Evolutionary conservation across 2,113 vertebrate genomes (phyloP), one percentile per base, ranked within the genome.

Genomic region (Prionailurus bengalensis): DNA sequence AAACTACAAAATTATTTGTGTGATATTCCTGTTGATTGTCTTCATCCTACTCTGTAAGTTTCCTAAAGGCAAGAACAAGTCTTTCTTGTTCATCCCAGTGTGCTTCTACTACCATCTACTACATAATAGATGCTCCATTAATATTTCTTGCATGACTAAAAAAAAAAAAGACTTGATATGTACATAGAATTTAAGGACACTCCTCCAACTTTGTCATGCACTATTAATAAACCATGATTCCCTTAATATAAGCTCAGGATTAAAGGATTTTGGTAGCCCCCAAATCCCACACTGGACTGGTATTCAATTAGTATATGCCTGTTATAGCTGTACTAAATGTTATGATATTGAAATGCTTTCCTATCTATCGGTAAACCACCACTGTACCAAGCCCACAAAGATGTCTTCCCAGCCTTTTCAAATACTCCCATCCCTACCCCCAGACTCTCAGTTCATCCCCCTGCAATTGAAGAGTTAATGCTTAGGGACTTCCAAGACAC

Each of bases 1-100:
- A 90, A 95, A 87, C 31, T 39, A 45, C 33, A 39, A 71, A 76
- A 31, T 29, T 45, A 73, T 83, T 42, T 82, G 17, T 31, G 14
- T 70, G 29, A 36, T 39, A 45, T 68, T 55, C 95, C 19, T 65
- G 39, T 21, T 61, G 12, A 29, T 76, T 76, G n/a, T 36, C 7
- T 97, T 76, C 27, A 74, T 36, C 5, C 66, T 89, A 61, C 11
- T 74, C 65, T 74, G 4, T 66, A 95, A 84, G 7, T 15, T 45
- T 96, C 42, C 55, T 84, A 73, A 89, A 95, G 29, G 33, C 55
- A 91, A 92, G 70, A 84, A 83, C 14, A 21, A 70, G 21, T 83
- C 25, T 95, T 16, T 7, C 4, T 92, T 94, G n/a, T 33, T 74
- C 65, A 91, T 85, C 21, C 48, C 65, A 23, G 29, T 33, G 5